Evolutionary conservation across 2,888 invertebrate genomes (phyloP).

Genomic region (Fragum fragum): DNA sequence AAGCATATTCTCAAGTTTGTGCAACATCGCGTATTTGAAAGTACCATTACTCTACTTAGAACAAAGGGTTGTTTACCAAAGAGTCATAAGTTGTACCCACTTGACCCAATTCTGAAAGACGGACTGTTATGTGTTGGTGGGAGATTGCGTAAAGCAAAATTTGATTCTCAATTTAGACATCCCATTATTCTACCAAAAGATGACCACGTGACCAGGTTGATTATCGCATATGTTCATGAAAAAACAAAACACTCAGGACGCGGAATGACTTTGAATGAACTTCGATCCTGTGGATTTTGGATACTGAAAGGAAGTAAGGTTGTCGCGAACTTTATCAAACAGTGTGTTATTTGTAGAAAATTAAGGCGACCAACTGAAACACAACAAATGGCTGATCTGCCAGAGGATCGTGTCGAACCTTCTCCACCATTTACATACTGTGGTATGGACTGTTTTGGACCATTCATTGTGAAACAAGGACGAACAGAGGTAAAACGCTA

Average conservation of each 20-base stretch:
- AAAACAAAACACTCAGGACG: slow-evolving; percentile 61
- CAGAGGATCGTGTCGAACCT: slow-evolving; percentile 63
- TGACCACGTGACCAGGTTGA: slow-evolving; percentile 55
- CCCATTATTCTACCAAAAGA: slow-evolving; percentile 68
- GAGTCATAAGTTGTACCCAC: slow-evolving; percentile 40
- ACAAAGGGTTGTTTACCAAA: slow-evolving; percentile 11
- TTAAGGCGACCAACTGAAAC: slow-evolving; percentile 15
- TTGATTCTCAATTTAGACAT: slow-evolving; percentile 46
- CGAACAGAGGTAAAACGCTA: slow-evolving; percentile 72
- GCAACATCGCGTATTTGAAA: slow-evolving; percentile 30
- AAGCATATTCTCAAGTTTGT: slow-evolving; percentile 40
- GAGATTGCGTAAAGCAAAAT: slow-evolving; percentile 37
- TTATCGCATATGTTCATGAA: slow-evolving; percentile 56
- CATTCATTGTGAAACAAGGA: slow-evolving; percentile 70
- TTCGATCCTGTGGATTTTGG: slow-evolving; percentile 62
- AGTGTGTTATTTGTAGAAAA: slow-evolving; percentile 57
- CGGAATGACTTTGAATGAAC: slow-evolving; percentile 57
- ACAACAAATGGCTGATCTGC: slow-evolving; percentile 68
- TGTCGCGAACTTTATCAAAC: slow-evolving; percentile 47
- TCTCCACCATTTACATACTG: slow-evolving; percentile 69
- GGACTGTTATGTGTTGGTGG: slow-evolving; percentile 46
- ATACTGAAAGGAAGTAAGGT: slow-evolving; percentile 56
- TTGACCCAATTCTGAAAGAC: slow-evolving; percentile 43
- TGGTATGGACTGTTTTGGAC: slow-evolving; percentile 75
- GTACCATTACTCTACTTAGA: neutral